Evolutionary conservation across 2,113 vertebrate species (phyloP), one percentile per base, ranked within the genome.

Genomic region (Tympanuchus pallidicinctus): DNA sequence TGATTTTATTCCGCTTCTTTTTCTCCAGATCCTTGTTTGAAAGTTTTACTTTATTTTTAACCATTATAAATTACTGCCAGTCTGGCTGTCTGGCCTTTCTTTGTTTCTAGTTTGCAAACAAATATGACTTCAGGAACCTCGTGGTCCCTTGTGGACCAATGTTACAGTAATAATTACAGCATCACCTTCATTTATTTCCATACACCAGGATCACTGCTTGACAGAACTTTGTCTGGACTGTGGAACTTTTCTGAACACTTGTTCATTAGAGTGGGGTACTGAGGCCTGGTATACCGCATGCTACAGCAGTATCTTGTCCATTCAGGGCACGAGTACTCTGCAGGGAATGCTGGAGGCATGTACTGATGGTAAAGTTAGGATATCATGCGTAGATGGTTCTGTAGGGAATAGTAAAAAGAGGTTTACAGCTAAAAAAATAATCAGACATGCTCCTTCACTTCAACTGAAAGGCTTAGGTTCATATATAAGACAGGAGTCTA

Each of bases 271-370:
- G 20, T 5, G 36, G 20, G 40, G n/a, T 43, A 32, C 30, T n/a
- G 32, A 57, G 17, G 30, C 32, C 32, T 57, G 56, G 30, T 13
- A 42, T 5, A 2, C 22, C 11, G 7, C 8, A 28, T 7, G 13
- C 24, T 13, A 12, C 48, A 16, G 16, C 40, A 48, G 24, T 2
- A 20, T 1, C 20, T 27, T 7, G 30, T 42, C 17, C 1, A 3
- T 8, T 21, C 10, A 38, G 32, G 11, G 8, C 10, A 71, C 8
- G 12, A 38, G 13, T 6, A 48, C 20, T 28, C 19, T 27, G 28
- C 11, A 88, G 54, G 9, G 10, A 24, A 30, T 1, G 0, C 16
- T 0, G 0, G 25, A 66, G 20, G 7, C 59, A 16, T 0, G 1
- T 27, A 18, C 8, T 8, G 19, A 14, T 36, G 16, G 20, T 16